Evolutionary conservation across 2,888 invertebrate genomes (phyloP), one percentile per base, ranked within the genome.

Genomic region (Papilio demoleus): DNA sequence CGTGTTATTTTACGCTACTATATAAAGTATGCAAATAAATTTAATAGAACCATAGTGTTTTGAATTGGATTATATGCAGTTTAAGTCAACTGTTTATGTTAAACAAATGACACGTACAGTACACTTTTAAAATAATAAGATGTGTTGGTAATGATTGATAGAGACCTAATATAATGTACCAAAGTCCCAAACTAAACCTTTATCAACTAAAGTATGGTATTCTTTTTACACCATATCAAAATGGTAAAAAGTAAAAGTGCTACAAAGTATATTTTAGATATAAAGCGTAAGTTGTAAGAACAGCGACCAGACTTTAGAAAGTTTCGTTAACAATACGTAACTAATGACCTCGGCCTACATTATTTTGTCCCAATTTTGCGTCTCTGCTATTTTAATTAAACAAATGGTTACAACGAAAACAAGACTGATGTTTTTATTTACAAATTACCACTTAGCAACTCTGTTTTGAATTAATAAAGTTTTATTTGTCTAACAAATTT

Each of bases 331-430:
- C 53, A 53, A 53, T 53, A 53, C 53, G 53, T 53, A 53, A 53
- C 53, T 53, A 53, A 53, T 53, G 53, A 53, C 53, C 53, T 53
- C 53, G 53, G n/a, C 53, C 53, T 53, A 53, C 53, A 53, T 53
- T 53, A 53, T 53, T 53, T 53, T 31, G 53, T 53, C 53, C 53
- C 53, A 53, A 53, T 53, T 53, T 53, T 53, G 31, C 53, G 17
- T 53, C 53, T 27, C 53, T 53, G 53, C n/a, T 53, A 53, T 53
- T 53, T 53, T 53, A 53, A 53, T 53, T 53, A 53, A 53, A 53
- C 53, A 53, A 53, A 53, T 53, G 53, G n/a, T 53, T 31, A 53
- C 53, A 31, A 53, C n/a, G 53, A 31, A 31, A 53, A 53, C 53
- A 53, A 53, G 31, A 31, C 53, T 31, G 53, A 56, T 56, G 53